phyloP scores from a whole-genome alignment of 2,888 invertebrate species.

The Carabus problematicus region DNA sequence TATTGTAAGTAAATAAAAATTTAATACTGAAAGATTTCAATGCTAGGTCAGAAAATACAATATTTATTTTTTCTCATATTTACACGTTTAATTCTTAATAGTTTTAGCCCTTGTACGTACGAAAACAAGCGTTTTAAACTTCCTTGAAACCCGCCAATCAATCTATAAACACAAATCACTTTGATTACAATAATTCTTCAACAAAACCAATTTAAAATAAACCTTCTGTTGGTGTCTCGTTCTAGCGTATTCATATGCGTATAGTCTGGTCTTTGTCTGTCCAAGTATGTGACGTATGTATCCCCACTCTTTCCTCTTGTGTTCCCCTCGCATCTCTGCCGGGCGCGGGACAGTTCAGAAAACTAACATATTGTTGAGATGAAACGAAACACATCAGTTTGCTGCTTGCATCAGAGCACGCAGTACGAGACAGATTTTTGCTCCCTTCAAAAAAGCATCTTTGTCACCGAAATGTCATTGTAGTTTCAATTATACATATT shows the following conservation, averaged over 20 bases:
- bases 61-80: too few species aligned
- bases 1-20: too few species aligned
- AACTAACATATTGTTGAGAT: conserved; percentile 32
- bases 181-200: conserved; percentile 28
- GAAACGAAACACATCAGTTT: conserved; percentile 29
- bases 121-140: too few species aligned
- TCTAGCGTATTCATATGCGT: neutral
- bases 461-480: too few species aligned
- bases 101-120: too few species aligned
- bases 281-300: conserved; percentile 33
- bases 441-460: neutral
- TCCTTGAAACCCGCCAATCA: too few species aligned
- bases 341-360: conserved; percentile 12
- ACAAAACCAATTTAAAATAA: conserved; percentile 16
- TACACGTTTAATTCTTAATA: too few species aligned
- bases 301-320: conserved; percentile 15
- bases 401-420: neutral
- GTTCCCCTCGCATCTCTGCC: neutral
- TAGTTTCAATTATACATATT: too few species aligned
- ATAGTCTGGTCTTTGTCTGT: conserved; percentile 12
- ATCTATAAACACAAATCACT: too few species aligned
- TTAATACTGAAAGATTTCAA: too few species aligned
- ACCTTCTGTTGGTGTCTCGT: neutral
- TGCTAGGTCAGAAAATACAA: too few species aligned
- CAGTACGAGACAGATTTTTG: neutral